Conservation (phyloP, 2,888 invertebrate genomes). For the Hyposoter didymator region DNA sequence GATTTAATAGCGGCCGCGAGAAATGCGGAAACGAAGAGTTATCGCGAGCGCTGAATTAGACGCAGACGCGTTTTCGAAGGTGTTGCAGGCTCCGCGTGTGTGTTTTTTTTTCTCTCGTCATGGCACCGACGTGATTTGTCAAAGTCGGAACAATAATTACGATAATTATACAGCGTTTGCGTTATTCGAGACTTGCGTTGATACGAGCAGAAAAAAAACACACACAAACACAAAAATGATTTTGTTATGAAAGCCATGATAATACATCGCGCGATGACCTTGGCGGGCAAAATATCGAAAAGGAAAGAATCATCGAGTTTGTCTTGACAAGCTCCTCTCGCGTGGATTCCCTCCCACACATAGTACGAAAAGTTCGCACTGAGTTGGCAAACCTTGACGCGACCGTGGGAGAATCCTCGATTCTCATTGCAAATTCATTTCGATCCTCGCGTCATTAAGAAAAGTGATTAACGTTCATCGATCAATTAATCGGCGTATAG, state of each 20-base stretch:
- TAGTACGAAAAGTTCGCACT: constrained; percentile 35
- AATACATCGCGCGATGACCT: constrained; percentile 57
- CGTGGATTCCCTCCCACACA: not conserved
- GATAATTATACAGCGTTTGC: constrained; percentile 10
- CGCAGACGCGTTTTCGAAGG: not conserved
- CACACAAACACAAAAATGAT: too few relatives aligned
- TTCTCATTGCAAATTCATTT: constrained; percentile 24
- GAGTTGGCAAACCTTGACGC: constrained; percentile 53
- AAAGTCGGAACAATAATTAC: constrained; percentile 32
- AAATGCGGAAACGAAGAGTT: constrained; percentile 23
- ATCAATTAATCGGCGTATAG: constrained; percentile 35
- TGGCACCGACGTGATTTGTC: constrained; percentile 5
- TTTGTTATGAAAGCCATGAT: constrained; percentile 25
- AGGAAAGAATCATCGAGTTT: constrained; percentile 47
- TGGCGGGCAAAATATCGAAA: constrained; percentile 26
- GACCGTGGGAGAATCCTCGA: constrained; percentile 55
- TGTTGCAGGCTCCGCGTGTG: not conserved
- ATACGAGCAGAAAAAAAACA: not conserved
- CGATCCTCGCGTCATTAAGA: constrained; percentile 22
- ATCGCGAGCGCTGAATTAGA: not conserved
- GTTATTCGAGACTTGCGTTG: not conserved
- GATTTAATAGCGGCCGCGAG: not conserved
- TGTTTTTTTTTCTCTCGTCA: not conserved
- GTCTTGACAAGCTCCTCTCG: constrained; percentile 43
- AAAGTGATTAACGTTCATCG: constrained; percentile 23